Evolutionary conservation across 2,113 vertebrate genomes (phyloP), one percentile per base, ranked within the genome.

Genomic region (Dolichotis patagonum): DNA sequence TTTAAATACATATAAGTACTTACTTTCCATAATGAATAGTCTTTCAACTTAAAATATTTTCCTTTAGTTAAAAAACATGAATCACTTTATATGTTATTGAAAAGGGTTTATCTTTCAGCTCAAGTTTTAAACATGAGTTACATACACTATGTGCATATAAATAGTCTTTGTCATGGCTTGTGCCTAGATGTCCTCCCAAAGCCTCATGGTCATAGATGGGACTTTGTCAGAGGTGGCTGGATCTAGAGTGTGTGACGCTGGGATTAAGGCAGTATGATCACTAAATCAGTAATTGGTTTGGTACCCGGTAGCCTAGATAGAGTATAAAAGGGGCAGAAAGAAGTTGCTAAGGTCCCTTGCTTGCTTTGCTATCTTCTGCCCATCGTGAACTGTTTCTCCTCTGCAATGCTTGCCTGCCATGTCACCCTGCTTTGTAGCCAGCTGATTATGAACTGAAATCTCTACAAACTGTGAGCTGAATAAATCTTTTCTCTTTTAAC

Each of bases 11-110:
- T n/a, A 7, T 65, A 85, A 80, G 81, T 80, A 54, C 73, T 75
- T 75, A 75, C 73, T 46, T 75, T 75, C 24, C 41, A 46, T 41
- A 75, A 26, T 14, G 41, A 75, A 28, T 41, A 67, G 24, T 87
- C 12, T 93, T 86, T 13, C 63, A 91, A 88, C 7, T 30, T 67
- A 82, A 96, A 96, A 60, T 67, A 71, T 87, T 85, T 88, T 83
- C n/a, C 22, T 80, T 78, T 85, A n/a, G 62, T 77, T 67, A 56
- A 56, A 77, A 95, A 80, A 56, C 4, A 73, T 54, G 56, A 60
- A 41, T 43, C 82, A 60, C 5, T 38, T 73, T 82, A 60, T 88
- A 75, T 35, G 71, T 17, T 54, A 67, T 24, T 94, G 41, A 63
- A 81, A 96, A 94, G 35, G 69, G 49, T n/a, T 67, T 65, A 49